Base-by-base conservation (phyloP, 2,888 invertebrate genomes). In the Timema cristinae region DNA sequence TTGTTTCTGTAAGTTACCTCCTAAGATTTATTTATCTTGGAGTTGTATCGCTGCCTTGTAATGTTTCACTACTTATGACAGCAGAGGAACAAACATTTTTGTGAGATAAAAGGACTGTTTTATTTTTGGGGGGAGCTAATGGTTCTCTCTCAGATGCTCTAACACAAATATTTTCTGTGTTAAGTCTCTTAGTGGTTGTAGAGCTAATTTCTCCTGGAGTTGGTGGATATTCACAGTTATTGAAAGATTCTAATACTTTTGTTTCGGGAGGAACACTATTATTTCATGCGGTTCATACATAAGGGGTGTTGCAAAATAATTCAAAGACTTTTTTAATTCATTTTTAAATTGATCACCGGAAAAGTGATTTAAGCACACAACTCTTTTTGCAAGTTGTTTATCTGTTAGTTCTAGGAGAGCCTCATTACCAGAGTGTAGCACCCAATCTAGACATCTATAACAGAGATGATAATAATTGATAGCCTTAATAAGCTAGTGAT, bases 241-340 rank as follows among this genome's bases (percentile, higher is more conserved):
- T 32, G 32, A 32, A 32, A 32, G 32, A 32, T 32, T 32, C 32
- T 32, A 32, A 32, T 32, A 32, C 32, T 2, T 2, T 32, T 32
- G 32, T 13, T n/a, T 32, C 13, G 16, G 32, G 32, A 32, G 0
- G 63, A 47, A 7, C 0, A 13, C 2, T 7, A 48, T 15, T 4
- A 32, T 4, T 32, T 32, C 32, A 32, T 32, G 32, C 7, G 32
- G 32, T 11, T 9, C 48, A 32, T 32, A 63, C 63, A 63, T 63
- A 10, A 9, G 16, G 10, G 63, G 15, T 47, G 48, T 48, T 11
- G 16, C 63, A 63, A 63, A 63, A 16, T 63, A 16, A 16, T 63
- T 63, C 13, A 63, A 63, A 9, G 16, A 63, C 0, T 63, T 63
- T 63, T 48, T 63, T 15, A 15, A 63, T 63, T 63, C 63, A 63